Conservation (phyloP, 2,797 vertebrate species). For the Momotus momota region DNA sequence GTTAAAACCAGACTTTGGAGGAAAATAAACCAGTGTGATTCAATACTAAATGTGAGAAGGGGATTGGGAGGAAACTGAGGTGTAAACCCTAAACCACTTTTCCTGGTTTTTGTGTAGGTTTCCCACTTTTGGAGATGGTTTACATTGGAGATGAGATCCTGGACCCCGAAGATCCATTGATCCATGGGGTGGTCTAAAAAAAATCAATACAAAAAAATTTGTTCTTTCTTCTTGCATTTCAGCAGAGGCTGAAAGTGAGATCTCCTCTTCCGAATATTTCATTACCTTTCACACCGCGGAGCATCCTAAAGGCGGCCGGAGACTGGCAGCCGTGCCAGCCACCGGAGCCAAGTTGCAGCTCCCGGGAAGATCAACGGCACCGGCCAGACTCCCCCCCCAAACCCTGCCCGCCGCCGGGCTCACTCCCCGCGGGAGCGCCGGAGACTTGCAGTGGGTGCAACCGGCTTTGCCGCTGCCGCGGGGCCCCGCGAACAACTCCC, state of each 20-base stretch:
- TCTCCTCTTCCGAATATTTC: not conserved
- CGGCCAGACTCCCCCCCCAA: accelerated
- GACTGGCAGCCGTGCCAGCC: not conserved
- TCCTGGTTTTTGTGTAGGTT: not conserved
- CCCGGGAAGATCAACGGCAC: not conserved
- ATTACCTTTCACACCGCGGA: not conserved
- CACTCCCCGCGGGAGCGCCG: not conserved
- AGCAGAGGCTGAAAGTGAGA: not conserved
- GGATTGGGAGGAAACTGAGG: not conserved
- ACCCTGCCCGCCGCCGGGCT: not conserved
- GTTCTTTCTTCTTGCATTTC: not conserved
- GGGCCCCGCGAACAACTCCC: not conserved
- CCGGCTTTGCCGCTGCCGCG: accelerated
- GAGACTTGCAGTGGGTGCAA: accelerated
- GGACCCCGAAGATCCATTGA: too few relatives aligned
- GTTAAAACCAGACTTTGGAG: not conserved
- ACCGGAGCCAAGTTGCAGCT: not conserved
- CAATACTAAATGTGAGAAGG: not conserved
- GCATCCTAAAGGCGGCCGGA: accelerated
- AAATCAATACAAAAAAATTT: not conserved
- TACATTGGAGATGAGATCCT: not conserved
- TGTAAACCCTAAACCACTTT: not conserved
- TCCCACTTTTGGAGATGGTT: not conserved
- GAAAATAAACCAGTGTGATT: not conserved
- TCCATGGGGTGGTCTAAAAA: not conserved